These are phyloP conservation scores for Drosophila jambulina DNA, from an alignment of 1,140 invertebrate genomes.

Conservation along the genomic window DNA sequence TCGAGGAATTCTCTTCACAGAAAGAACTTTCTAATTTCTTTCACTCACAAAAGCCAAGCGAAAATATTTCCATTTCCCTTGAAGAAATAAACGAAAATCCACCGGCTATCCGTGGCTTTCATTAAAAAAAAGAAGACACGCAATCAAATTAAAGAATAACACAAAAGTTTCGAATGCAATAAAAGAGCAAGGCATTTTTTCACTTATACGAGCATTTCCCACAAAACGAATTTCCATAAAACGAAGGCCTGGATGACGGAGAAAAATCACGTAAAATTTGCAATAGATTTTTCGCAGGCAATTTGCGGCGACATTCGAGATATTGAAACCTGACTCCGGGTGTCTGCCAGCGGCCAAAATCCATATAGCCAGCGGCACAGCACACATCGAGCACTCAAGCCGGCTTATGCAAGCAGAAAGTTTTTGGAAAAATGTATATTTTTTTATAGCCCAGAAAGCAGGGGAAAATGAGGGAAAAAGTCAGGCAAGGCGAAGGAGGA, in stretches of 20 bases:
- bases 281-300: conserved; percentile 49
- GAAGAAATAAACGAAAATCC: not conserved
- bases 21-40: conserved; percentile 8
- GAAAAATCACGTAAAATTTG: conserved; percentile 27
- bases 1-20: not conserved
- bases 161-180: conserved; percentile 39
- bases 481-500: not conserved
- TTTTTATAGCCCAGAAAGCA: conserved; percentile 26
- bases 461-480: not conserved
- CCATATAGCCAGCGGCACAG: conserved; percentile 18
- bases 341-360: conserved; percentile 9
- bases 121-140: conserved; percentile 15
- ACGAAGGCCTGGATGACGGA: not conserved
- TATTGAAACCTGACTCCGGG: conserved; percentile 34
- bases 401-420: conserved; percentile 43
- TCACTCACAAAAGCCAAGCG: conserved; percentile 2
- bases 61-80: conserved; percentile 16
- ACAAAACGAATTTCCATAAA: conserved; percentile 42
- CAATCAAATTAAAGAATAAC: conserved; percentile 40
- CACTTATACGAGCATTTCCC: conserved; percentile 16
- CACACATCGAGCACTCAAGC: conserved; percentile 31
- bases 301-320: conserved; percentile 31
- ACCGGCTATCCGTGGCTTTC: conserved; percentile 7
- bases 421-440: conserved; percentile 36
- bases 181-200: conserved; percentile 25